Evolutionary conservation across 2,888 invertebrate species (phyloP), one percentile per base, ranked within the genome.

Genomic region (Acronicta leporina): DNA sequence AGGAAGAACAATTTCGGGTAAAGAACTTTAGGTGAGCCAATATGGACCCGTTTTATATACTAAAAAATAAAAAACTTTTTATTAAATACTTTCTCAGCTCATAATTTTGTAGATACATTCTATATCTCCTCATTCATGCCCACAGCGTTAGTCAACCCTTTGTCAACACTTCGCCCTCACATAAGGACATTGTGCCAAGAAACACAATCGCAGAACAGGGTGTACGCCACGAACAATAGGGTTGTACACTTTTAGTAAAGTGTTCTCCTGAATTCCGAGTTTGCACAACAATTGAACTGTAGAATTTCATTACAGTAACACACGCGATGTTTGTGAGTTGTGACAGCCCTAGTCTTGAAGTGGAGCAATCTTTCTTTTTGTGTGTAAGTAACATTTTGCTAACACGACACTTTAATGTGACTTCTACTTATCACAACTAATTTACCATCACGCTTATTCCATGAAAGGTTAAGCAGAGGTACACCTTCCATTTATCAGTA

Each of bases 271-370:
- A 44, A 69, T 60, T 44, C 60, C 7, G 30, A 72, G 51, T 72
- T 75, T 68, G 64, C 56, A 45, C 47, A 53, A 59, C 73, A 75
- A 72, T 72, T 68, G 61, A 73, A 72, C 52, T 58, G 64, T 43
- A 60, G 55, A 75, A 72, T 68, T 69, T 72, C 61, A 75, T 68
- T 75, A 63, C 44, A 13, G n/a, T 10, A 43, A 48, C 52, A 16
- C 54, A 50, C 43, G 53, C 50, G 35, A 50, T 75, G 68, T 68
- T 73, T 68, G 56, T 44, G 10, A 43, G 16, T 54, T 14, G 44
- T 43, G 20, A 14, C 56, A 57, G 9, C 51, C 38, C 43, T 44
- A 41, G 42, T 33, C 33, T 16, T 42, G 52, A 15, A 55, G 45
- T 20, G 9, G 33, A 52, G 15, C 41, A 51, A 55, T 30, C 59